These are phyloP conservation scores for Acromyrmex heyeri DNA, from an alignment of 1,140 invertebrate genomes.

Conservation along the genomic window DNA sequence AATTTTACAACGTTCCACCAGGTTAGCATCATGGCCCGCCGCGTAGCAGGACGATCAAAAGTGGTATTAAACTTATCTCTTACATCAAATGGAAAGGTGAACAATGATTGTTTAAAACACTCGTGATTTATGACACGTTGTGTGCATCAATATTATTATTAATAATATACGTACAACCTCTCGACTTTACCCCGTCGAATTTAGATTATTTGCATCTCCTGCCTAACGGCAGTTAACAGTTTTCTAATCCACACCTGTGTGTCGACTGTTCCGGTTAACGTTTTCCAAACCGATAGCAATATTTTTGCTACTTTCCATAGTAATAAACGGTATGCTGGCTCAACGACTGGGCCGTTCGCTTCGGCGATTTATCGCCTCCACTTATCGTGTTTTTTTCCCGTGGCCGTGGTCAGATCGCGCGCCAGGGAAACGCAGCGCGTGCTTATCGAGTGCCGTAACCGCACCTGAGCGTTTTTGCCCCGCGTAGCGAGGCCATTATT, in stretches of 20 bases:
- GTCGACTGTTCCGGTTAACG: background rate
- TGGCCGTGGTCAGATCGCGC: slow-evolving; percentile 28
- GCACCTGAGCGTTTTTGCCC: slow-evolving; percentile 42
- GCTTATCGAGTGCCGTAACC: slow-evolving; percentile 55
- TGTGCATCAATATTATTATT: background rate
- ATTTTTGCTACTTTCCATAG: slow-evolving; percentile 50
- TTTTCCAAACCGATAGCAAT: slow-evolving; percentile 40
- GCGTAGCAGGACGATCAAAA: background rate
- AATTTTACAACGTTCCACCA: slow-evolving; percentile 61
- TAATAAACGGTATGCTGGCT: slow-evolving; percentile 60
- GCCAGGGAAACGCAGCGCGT: slow-evolving; percentile 42
- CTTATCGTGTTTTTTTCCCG: slow-evolving; percentile 57
- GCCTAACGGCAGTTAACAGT: background rate
- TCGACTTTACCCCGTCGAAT: background rate
- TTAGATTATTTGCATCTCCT: background rate
- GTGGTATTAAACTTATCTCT: background rate
- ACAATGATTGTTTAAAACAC: background rate
- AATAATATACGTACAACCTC: background rate
- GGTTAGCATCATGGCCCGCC: slow-evolving; percentile 27
- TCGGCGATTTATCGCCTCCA: slow-evolving; percentile 45
- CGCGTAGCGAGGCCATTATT: slow-evolving; percentile 47
- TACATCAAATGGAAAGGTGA: slow-evolving; percentile 15
- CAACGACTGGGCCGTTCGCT: slow-evolving; percentile 44
- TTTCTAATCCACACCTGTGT: slow-evolving; percentile 13
- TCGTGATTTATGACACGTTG: background rate